Conservation (phyloP, 2,797 vertebrate species). For the Gymnoscopelus braueri region DNA sequence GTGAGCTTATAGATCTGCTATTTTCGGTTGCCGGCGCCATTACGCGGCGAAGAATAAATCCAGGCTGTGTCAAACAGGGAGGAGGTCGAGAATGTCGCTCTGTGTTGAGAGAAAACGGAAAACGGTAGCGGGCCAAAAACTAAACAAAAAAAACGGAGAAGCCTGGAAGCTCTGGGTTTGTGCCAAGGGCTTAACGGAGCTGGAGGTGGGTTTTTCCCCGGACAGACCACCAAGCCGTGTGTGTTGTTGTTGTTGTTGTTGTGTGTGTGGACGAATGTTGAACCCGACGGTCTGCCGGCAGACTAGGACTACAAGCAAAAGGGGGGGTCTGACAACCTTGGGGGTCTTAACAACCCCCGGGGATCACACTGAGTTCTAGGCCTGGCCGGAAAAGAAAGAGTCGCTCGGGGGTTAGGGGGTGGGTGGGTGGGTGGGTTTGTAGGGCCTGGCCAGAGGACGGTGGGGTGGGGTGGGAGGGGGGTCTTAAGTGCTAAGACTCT, state of each 20-base stretch:
- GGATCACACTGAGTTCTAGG: background rate
- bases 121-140: conserved; percentile 41
- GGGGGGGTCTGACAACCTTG: conserved; percentile 30
- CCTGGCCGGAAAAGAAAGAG: conserved; percentile 8
- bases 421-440: background rate
- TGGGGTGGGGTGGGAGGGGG: conserved; percentile 19
- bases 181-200: conserved; percentile 68
- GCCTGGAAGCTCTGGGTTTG: conserved; percentile 52
- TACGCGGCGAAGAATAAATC: no score
- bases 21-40: no score
- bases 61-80: no score
- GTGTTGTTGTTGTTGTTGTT: conserved; percentile 40
- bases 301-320: conserved; percentile 62
- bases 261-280: conserved; percentile 49
- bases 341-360: no score
- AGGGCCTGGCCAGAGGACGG: conserved; percentile 7
- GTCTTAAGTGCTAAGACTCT: conserved; percentile 73
- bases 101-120: conserved; percentile 41
- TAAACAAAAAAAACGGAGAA: conserved; percentile 29
- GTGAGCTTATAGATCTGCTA: no score
- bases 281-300: conserved; percentile 77
- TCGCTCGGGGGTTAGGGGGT: background rate
- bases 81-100: conserved; percentile 7
- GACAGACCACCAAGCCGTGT: conserved; percentile 66
- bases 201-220: conserved; percentile 49